Evolutionary conservation across 2,113 vertebrate species (phyloP).

Genomic region (Motacilla tschutschensis): DNA sequence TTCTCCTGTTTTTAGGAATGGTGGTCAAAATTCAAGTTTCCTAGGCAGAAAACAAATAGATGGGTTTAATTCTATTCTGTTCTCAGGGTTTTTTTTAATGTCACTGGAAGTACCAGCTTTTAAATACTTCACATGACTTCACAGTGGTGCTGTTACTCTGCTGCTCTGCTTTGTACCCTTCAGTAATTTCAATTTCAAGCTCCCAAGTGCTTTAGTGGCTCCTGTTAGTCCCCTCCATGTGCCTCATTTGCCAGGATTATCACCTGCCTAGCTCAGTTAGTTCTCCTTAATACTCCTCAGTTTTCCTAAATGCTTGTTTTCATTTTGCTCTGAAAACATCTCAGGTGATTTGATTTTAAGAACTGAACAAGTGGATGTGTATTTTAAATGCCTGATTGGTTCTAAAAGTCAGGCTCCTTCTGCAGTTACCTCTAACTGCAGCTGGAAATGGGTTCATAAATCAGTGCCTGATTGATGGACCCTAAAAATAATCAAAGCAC

Average conservation of each 20-base stretch:
- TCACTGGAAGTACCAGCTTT: background rate
- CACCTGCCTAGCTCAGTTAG: background rate
- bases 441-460: background rate
- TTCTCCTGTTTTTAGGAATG: background rate
- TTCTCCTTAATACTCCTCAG: background rate
- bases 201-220: background rate
- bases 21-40: background rate
- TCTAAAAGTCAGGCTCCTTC: slow-evolving; percentile 3
- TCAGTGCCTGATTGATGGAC: background rate
- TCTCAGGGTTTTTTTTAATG: background rate
- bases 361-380: background rate
- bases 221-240: background rate
- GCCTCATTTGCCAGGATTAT: background rate
- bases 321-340: background rate
- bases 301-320: background rate
- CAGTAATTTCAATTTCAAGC: background rate
- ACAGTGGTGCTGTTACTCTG: background rate
- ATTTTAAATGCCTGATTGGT: background rate
- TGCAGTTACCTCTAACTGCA: background rate
- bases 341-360: background rate
- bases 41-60: background rate
- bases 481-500: background rate
- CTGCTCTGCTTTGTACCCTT: background rate
- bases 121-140: background rate
- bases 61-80: background rate